Evolutionary conservation across 2,888 invertebrate species (phyloP).

Genomic region (Sicus ferrugineus): DNA sequence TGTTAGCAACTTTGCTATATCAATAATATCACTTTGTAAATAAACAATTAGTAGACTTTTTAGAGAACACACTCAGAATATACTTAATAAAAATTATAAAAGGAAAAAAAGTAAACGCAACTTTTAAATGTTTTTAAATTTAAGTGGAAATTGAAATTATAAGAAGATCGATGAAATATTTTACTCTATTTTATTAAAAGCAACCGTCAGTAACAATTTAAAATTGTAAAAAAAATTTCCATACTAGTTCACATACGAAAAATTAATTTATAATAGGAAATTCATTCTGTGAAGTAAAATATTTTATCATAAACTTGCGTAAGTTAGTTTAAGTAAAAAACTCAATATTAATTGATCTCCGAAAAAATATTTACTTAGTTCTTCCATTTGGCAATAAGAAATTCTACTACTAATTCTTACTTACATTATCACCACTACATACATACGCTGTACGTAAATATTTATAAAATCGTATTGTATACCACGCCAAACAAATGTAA

Average conservation of each 20-base stretch:
- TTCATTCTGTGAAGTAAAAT: neutral
- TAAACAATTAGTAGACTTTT: neutral
- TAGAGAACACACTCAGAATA: too few relatives aligned
- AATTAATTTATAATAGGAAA: too few relatives aligned
- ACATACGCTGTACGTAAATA: conserved; percentile 2
- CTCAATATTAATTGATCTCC: neutral
- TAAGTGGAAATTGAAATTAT: too few relatives aligned
- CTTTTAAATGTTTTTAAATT: too few relatives aligned
- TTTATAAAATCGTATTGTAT: conserved; percentile 24
- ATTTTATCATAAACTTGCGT: neutral
- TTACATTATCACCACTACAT: neutral
- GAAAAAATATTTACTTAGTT: neutral
- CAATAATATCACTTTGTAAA: neutral
- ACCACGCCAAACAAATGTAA: conserved; percentile 7
- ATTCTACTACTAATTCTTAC: neutral
- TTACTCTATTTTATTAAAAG: too few relatives aligned
- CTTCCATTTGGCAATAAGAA: neutral
- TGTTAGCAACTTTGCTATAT: too few relatives aligned
- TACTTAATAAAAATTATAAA: neutral
- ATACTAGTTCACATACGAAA: too few relatives aligned
- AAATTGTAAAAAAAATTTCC: too few relatives aligned
- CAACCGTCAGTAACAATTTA: too few relatives aligned
- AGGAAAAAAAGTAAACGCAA: neutral
- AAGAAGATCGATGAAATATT: too few relatives aligned
- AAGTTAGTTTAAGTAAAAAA: neutral